Conservation (phyloP, 2,888 invertebrate species). For the Spatulosminthurus flaviceps region DNA sequence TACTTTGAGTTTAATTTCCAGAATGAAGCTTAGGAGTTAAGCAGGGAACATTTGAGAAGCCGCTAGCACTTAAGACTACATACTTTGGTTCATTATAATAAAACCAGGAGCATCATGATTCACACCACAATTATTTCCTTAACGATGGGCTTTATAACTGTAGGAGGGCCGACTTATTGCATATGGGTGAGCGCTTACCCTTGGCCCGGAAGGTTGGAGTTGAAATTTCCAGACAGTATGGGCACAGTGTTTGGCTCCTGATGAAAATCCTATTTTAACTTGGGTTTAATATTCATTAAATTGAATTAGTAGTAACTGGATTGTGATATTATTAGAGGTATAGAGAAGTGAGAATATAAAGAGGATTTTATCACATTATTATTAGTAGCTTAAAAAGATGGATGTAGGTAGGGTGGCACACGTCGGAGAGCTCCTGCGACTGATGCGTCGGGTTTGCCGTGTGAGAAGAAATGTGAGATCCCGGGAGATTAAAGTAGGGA, state of each 20-base stretch:
- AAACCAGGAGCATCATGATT: neutral
- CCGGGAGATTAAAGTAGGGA: slow-evolving; percentile 26
- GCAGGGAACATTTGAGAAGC: neutral
- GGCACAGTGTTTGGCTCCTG: too few relatives aligned
- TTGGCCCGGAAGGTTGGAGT: too few relatives aligned
- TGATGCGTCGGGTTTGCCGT: neutral
- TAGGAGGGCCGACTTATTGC: too few relatives aligned
- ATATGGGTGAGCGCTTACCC: too few relatives aligned
- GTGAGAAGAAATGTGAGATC: neutral
- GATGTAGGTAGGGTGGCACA: too few relatives aligned
- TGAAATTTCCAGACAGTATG: too few relatives aligned
- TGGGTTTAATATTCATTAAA: neutral
- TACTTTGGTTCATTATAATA: neutral
- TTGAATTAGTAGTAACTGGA: neutral
- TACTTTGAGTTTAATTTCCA: neutral
- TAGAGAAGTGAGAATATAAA: slow-evolving; percentile 14
- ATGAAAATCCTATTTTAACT: neutral
- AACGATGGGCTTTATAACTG: too few relatives aligned
- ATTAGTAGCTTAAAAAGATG: too few relatives aligned
- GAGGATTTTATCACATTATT: too few relatives aligned
- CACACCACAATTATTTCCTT: too few relatives aligned
- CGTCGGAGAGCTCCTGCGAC: neutral
- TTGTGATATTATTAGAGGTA: neutral
- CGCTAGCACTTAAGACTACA: neutral
- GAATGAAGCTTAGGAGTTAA: neutral